Evolutionary conservation across 2,113 vertebrate genomes (phyloP).

Genomic region (Fulmarus glacialis): DNA sequence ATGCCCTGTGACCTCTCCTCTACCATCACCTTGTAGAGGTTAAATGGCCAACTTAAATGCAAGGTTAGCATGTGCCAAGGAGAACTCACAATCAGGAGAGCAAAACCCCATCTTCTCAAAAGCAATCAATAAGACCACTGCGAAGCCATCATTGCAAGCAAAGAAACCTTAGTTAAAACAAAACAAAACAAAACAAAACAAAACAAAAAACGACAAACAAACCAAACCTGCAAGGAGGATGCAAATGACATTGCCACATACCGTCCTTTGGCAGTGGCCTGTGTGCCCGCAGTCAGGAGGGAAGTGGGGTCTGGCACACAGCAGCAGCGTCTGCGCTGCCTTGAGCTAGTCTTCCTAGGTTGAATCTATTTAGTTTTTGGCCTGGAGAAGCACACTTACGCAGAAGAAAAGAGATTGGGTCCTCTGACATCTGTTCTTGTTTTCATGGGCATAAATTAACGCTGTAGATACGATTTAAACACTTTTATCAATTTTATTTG

Average conservation of each 20-base stretch:
- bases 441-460: not conserved
- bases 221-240: not conserved
- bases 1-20: not conserved
- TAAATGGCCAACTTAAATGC: not conserved
- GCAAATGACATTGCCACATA: not conserved
- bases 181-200: too few species aligned
- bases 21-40: not conserved
- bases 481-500: not conserved
- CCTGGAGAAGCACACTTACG: not conserved
- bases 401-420: not conserved
- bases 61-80: not conserved
- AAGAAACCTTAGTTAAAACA: not conserved
- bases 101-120: not conserved
- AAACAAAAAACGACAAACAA: not conserved
- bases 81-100: not conserved
- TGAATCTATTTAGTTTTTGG: not conserved
- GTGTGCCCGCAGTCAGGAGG: not conserved
- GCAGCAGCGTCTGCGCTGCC: not conserved
- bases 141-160: not conserved
- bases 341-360: not conserved
- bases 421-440: not conserved
- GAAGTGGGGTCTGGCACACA: not conserved
- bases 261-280: not conserved
- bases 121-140: not conserved
- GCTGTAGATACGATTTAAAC: not conserved